phyloP scores from a whole-genome alignment of 2,888 invertebrate species.

The Drosophila emarginata region DNA sequence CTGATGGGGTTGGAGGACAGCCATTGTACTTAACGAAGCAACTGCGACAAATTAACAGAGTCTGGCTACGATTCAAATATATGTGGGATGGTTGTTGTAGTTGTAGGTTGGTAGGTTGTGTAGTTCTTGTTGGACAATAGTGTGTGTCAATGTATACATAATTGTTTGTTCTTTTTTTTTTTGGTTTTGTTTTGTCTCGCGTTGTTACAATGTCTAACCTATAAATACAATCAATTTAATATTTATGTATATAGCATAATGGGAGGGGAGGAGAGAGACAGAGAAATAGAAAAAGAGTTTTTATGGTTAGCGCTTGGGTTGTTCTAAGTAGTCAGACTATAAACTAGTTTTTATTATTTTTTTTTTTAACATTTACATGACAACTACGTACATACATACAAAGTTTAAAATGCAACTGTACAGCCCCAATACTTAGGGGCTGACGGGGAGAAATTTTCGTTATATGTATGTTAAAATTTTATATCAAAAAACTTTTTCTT shows the following conservation, averaged over 20 bases:
- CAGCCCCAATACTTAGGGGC: constrained; percentile 13
- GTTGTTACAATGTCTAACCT: constrained; percentile 76
- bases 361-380: constrained; percentile 45
- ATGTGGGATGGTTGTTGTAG: constrained; percentile 18
- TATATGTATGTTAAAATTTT: constrained; percentile 52
- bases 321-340: constrained; percentile 49
- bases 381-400: constrained; percentile 53
- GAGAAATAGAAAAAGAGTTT: constrained; percentile 70
- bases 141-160: constrained; percentile 21
- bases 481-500: constrained; percentile 21
- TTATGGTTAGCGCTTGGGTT: constrained; percentile 64
- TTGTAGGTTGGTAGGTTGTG: constrained; percentile 19
- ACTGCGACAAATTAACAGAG: constrained; percentile 29
- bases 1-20: constrained; percentile 34
- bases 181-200: constrained; percentile 15
- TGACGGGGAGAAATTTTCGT: constrained; percentile 23
- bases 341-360: constrained; percentile 37
- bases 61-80: constrained; percentile 18
- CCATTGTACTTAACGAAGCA: constrained; percentile 31
- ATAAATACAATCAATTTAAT: constrained; percentile 59
- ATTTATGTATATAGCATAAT: constrained; percentile 47
- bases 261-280: constrained; percentile 66
- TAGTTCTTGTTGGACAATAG: constrained; percentile 23
- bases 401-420: constrained; percentile 58
- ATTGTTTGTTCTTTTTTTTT: constrained; percentile 18